These are phyloP conservation scores for Procavia capensis DNA, from an alignment of 2,113 vertebrate species.

Conservation along the genomic window DNA sequence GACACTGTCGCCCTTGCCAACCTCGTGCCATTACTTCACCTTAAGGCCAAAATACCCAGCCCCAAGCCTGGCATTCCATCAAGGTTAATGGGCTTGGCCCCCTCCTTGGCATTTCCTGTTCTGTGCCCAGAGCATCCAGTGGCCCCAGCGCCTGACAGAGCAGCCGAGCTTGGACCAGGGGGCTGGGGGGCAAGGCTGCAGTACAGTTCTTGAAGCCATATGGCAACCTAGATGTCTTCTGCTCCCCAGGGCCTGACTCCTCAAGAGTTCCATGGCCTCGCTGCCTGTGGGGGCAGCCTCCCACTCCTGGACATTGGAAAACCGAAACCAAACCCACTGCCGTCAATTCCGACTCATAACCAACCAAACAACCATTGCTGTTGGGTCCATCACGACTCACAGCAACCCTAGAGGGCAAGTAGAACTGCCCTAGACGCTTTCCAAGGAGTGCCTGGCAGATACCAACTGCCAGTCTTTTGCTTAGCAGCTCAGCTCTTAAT, in stretches of 20 bases:
- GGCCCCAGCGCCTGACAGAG: neutral
- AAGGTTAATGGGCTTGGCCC: neutral
- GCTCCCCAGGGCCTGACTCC: neutral
- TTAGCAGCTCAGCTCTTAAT: too few species aligned
- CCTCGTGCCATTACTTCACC: neutral
- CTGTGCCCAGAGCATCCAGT: neutral
- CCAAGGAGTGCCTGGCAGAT: too few species aligned
- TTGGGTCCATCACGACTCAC: too few species aligned
- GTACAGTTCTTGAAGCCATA: neutral
- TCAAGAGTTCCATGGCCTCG: neutral
- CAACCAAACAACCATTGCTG: too few species aligned
- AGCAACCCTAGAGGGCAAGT: too few species aligned
- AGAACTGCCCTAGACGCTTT: too few species aligned
- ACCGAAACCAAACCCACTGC: too few species aligned
- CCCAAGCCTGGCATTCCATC: neutral
- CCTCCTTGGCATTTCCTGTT: neutral
- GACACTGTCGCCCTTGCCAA: conserved; percentile 73
- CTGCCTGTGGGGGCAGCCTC: neutral
- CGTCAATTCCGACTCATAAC: too few species aligned
- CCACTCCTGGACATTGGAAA: neutral
- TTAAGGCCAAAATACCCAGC: neutral
- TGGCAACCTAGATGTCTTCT: neutral
- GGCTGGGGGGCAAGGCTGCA: neutral
- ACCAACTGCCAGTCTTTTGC: too few species aligned
- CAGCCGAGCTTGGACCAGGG: neutral